Base-by-base conservation (phyloP, 2,113 vertebrate genomes). In the Chelonoidis abingdonii region DNA sequence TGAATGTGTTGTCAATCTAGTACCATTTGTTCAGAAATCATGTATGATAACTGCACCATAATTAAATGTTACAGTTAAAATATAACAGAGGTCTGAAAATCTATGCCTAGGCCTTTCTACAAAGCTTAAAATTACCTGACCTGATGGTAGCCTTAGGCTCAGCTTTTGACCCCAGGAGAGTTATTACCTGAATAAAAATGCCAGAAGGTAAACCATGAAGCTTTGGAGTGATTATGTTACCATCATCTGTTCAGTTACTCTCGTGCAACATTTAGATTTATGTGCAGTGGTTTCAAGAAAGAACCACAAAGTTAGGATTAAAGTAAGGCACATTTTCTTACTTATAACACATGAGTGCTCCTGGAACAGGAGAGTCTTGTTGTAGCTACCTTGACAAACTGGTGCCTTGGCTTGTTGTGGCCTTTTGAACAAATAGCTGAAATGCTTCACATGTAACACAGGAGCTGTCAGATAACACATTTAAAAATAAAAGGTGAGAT, bases 1-100 rank as follows among this genome's bases (percentile, higher is more conserved):
- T 97, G 97, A 97, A 92, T 92, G 19, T 95, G 95, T 95, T 93
- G 22, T 86, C 86, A 95, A 92, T 97, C 95, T 96, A 62, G 89
- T 38, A 89, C 38, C 57, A 56, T 54, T 91, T 41, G 38, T 76
- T 76, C 24, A 44, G 72, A 22, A 76, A 76, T 19, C 38, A 27
- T 96, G 86, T 88, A 50, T 27, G 89, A 47, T 29, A 65, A 65
- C 10, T 96, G 89, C 75, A 89, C 81, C 88, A 94, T 94, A 86
- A 89, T 93, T 97, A 93, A 22, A 84, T 82, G 31, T 59, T 83
- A 75, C 78, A 81, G 65, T 88, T 84, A 83, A 41, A 41, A 80
- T 93, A 59, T 93, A 97, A 85, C 88, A 49, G 38, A 89, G 72
- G 92, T 91, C 95, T 93, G 87, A 94, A 93, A 90, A 91, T 89